Evolutionary conservation across 2,113 vertebrate species (phyloP), one percentile per base, ranked within the genome.

Genomic region (Coturnix japonica): DNA sequence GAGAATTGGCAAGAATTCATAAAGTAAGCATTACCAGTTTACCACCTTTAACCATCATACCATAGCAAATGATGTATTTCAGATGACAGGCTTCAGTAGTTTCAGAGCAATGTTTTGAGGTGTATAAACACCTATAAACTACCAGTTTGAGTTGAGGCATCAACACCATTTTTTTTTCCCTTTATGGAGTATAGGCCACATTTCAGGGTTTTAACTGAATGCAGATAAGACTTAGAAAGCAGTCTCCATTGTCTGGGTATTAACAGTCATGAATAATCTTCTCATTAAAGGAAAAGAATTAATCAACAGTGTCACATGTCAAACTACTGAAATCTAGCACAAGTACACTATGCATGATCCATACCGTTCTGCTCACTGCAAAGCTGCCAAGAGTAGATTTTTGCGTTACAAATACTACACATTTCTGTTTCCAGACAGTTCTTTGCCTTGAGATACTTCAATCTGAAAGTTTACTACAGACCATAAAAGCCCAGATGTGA

Each of bases 1-100:
- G 47, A 71, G 23, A 70, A 85, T 56, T 67, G 20, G 95, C 76
- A 87, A 82, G 41, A 82, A 91, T 87, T 85, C 66, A 76, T 91
- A 80, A 90, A 89, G 86, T 60, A 31, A 89, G 46, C 46, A 66
- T 92, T 85, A 93, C 22, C n/a, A 70, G 63, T 80, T 94, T 69
- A 87, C 39, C 65, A 72, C 53, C 73, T 88, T 90, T 87, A 94
- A 85, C 84, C 78, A 87, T 79, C 71, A 65, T 18, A 37, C 31
- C 0, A 0, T 33, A 84, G 69, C 78, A 89, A 67, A 67, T 10
- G 14, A 60, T 0, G 0, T 54, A 77, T 91, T 91, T 92, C 64
- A 82, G 37, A 76, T 76, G 67, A 60, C 39, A 43, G 8, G 19
- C 39, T 54, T 92, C 71, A 63, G 63, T 31, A 49, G 22, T 26